Evolutionary conservation across 2,888 invertebrate genomes (phyloP).

Genomic region (Melanargia galathea): DNA sequence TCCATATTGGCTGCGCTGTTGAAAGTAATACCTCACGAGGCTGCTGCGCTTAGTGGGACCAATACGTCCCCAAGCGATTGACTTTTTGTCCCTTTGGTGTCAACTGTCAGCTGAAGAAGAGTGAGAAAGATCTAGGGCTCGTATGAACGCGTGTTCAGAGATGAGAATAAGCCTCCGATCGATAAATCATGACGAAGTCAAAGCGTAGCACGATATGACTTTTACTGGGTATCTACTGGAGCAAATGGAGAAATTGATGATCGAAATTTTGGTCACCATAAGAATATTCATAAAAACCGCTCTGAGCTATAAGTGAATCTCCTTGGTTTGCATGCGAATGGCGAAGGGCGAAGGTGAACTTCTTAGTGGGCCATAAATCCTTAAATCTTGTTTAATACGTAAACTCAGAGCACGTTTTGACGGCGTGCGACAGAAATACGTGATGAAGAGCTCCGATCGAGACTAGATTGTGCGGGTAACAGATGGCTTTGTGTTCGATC

Average conservation of each 20-base stretch:
- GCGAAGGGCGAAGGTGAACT: conserved; percentile 22
- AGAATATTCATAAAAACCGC: background rate
- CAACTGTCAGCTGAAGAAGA: no score
- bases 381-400: conserved; percentile 23
- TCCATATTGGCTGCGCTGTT: background rate
- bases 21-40: no score
- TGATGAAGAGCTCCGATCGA: conserved; percentile 22
- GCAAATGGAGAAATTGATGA: background rate
- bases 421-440: conserved; percentile 25
- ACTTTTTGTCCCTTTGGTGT: no score
- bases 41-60: no score
- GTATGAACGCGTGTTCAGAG: no score
- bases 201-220: no score
- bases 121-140: no score
- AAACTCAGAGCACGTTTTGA: conserved; percentile 23
- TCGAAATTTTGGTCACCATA: background rate
- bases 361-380: conserved; percentile 22
- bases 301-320: background rate
- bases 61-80: no score
- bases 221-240: no score
- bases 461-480: conserved; percentile 13
- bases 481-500: conserved; percentile 13
- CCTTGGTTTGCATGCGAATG: background rate
- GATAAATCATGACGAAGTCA: no score
- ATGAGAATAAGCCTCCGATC: no score